Percentiles rank a stretch among this genome's conserved stretches.
phyloP scores from a whole-genome alignment of 2,113 vertebrate species.

The Callopanchax toddi region DNA sequence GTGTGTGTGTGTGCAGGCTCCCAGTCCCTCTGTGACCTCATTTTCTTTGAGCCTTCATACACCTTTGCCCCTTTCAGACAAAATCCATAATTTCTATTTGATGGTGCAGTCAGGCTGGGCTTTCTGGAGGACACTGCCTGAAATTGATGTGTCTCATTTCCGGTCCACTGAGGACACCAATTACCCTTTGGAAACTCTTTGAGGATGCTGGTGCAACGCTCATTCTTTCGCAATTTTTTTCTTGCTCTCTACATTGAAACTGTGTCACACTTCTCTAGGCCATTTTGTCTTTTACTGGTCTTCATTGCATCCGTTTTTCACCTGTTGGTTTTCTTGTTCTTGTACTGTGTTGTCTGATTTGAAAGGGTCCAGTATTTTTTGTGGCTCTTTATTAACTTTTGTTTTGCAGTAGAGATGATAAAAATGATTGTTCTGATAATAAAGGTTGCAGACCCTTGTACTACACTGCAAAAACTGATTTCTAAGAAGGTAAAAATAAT shows the following conservation, averaged over 20 bases:
- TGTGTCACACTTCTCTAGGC: not conserved
- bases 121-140: constrained; percentile 72
- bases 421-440: too few species aligned
- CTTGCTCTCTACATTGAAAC: constrained; percentile 9
- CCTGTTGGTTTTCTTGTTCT: too few species aligned
- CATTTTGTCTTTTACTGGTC: constrained; percentile 4
- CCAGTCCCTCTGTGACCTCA: constrained; percentile 61
- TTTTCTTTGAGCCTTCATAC: constrained; percentile 68
- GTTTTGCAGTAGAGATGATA: too few species aligned
- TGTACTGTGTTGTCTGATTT: too few species aligned
- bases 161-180: constrained; percentile 73
- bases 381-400: too few species aligned
- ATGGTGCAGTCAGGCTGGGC: constrained; percentile 67
- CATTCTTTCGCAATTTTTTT: constrained; percentile 29
- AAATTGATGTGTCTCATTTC: constrained; percentile 79
- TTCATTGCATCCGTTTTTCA: too few species aligned
- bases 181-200: constrained; percentile 77
- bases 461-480: too few species aligned
- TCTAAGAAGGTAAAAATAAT: too few species aligned
- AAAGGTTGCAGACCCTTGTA: too few species aligned
- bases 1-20: constrained; percentile 34
- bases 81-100: constrained; percentile 82
- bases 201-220: constrained; percentile 53
- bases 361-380: too few species aligned
- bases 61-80: constrained; percentile 72